Evolutionary conservation across 1,140 invertebrate species (phyloP).

Genomic region (Atta cephalotes): DNA sequence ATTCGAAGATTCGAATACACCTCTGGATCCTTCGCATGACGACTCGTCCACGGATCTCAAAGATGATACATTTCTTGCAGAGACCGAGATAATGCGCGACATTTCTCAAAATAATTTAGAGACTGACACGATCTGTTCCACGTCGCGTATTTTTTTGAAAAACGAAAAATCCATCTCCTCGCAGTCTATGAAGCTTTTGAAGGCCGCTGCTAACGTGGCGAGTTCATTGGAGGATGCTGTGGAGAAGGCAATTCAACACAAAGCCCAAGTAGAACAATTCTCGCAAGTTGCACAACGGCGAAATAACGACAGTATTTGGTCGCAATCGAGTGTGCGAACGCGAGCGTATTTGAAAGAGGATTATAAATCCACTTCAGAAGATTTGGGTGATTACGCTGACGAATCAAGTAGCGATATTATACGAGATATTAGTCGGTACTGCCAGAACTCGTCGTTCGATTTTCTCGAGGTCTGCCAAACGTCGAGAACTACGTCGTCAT

Average conservation of each 20-base stretch:
- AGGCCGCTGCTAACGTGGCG: slow-evolving; percentile 89
- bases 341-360: slow-evolving; percentile 88
- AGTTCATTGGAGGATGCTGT: slow-evolving; percentile 90
- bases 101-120: not conserved
- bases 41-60: not conserved
- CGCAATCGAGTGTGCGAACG: slow-evolving; percentile 68
- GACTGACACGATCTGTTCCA: not conserved
- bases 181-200: slow-evolving; percentile 86
- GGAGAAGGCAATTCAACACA: slow-evolving; percentile 86
- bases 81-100: not conserved
- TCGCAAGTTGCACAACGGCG: slow-evolving; percentile 40
- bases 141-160: slow-evolving; percentile 24
- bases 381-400: slow-evolving; percentile 92
- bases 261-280: slow-evolving; percentile 28
- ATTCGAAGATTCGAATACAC: slow-evolving; percentile 6
- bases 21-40: not conserved
- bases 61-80: not conserved
- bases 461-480: slow-evolving; percentile 26
- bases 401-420: slow-evolving; percentile 91
- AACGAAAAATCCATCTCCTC: slow-evolving; percentile 66
- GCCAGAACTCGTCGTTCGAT: slow-evolving; percentile 69
- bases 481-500: not conserved
- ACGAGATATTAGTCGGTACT: slow-evolving; percentile 91
- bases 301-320: not conserved
- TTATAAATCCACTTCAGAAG: slow-evolving; percentile 85